Percentiles rank a stretch among this genome's conserved stretches.
Conservation (phyloP, 2,113 vertebrate genomes). For the Ameiurus melas region DNA sequence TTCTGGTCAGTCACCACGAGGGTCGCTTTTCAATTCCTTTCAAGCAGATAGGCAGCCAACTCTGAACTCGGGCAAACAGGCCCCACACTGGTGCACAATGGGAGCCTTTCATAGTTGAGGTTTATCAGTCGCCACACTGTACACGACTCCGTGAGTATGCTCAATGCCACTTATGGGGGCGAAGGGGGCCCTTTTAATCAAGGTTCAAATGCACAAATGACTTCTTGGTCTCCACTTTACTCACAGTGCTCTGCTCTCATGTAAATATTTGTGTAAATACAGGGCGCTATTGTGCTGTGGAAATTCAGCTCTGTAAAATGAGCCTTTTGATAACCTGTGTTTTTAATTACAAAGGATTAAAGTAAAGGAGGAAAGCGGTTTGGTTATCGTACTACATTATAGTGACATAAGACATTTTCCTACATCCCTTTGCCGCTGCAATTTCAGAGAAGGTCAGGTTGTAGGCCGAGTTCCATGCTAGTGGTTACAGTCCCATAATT, state of each 20-base stretch:
- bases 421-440: not conserved
- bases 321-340: constrained; percentile 42
- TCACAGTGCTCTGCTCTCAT: constrained; percentile 43
- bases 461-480: constrained; percentile 15
- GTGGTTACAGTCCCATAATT: constrained; percentile 65
- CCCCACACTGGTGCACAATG: constrained; percentile 54
- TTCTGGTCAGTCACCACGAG: constrained; percentile 79
- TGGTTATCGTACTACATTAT: constrained; percentile 4
- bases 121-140: constrained; percentile 49
- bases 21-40: constrained; percentile 74
- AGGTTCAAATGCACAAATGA: constrained; percentile 51
- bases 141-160: constrained; percentile 58
- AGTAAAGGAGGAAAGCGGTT: constrained; percentile 12
- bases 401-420: constrained; percentile 16
- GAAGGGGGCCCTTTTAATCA: constrained; percentile 51
- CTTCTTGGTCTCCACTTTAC: constrained; percentile 47
- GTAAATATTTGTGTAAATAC: constrained; percentile 56
- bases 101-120: constrained; percentile 51
- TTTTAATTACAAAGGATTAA: constrained; percentile 53
- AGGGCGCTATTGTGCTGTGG: constrained; percentile 45
- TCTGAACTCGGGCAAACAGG: constrained; percentile 62
- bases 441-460: not conserved
- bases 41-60: constrained; percentile 67
- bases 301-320: constrained; percentile 32
- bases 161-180: constrained; percentile 47